Base-by-base conservation (phyloP, 1,140 invertebrate genomes). In the Drosophila ohnishii region DNA sequence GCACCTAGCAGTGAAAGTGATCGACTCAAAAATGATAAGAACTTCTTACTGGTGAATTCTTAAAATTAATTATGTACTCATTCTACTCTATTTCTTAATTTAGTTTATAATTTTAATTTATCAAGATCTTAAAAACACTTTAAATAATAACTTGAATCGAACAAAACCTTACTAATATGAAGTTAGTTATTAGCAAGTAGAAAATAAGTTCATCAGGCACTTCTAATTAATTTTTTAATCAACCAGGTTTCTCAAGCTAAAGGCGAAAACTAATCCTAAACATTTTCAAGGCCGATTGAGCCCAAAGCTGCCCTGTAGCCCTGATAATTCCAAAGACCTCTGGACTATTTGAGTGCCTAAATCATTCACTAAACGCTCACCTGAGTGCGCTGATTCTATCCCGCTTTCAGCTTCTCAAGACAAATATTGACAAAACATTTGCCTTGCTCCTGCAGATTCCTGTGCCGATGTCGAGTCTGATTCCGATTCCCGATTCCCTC, bases 341-440 rank as follows among this genome's bases (percentile, higher is more conserved):
- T 28, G 3, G n/a, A 69, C 34, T 56, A 14, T 32, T 28, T 71
- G 11, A 58, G 47, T 57, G 37, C 6, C 22, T 42, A 51, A 60
- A 45, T 47, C 25, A 9, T 28, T 47, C 34, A 22, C 56, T 45
- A 72, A 73, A 73, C 67, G 39, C 45, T 47, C 69, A 73, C 70
- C 69, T 73, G 69, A 47, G 39, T 34, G 22, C 42, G 39, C 48
- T 44, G 64, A 55, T 58, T 69, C 40, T 7, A 34, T 19, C 10
- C 10, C 14, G 34, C 25, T 8, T 56, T 39, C 47, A 37, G 51
- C 57, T 66, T 72, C 61, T 30, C 62, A 62, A 62, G 35, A 50
- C 76, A 87, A 87, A 87, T 87, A 87, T 87, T 87, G 83, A 87
- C 84, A 87, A 87, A 86, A 86, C 83, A 82, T 86, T 86, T 79